Evolutionary conservation across 2,113 vertebrate species (phyloP), one percentile per base, ranked within the genome.

Genomic region (Cavia porcellus): DNA sequence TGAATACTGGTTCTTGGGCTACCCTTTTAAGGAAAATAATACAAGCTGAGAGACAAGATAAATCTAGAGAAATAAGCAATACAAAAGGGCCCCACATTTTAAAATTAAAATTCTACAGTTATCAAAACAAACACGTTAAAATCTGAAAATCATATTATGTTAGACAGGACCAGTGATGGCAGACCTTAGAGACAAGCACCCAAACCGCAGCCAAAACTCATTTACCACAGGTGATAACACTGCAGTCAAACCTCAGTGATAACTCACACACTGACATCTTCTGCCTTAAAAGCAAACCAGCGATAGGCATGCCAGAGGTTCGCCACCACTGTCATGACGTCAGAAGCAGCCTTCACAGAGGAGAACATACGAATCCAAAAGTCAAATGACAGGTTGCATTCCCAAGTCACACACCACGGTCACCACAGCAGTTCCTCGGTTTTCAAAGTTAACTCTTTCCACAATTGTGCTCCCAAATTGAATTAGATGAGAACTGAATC

Each of bases 61-160:
- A 90, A 88, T 62, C 68, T 88, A 80, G 57, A 96, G 19, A 96
- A 96, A 38, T 24, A 61, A 64, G 19, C 13, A 24, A 92, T 20
- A 85, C 15, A 75, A 75, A 77, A 90, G 47, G 11, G n/a, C 6
- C 3, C 28, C 30, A 79, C 88, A 12, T 88, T 92, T 86, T 82
- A 92, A 90, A 77, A 90, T 70, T 72, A 91, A 96, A 81, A 68
- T 66, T 42, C 35, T 28, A 50, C 10, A 50, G 42, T 52, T 28
- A 91, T 90, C 35, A 91, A 90, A 95, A 96, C 32, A 84, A 64
- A 88, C 0, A 81, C 22, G 24, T 14, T 77, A 38, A 38, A 38
- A 38, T 38, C 77, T 90, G 2, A 55, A 82, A 80, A 52, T 10
- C n/a, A 83, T 42, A 62, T 38, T 35, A 42, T 86, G 15, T 88